Evolutionary conservation across 2,797 vertebrate genomes (phyloP).

Genomic region (Sebastes oblongus): DNA sequence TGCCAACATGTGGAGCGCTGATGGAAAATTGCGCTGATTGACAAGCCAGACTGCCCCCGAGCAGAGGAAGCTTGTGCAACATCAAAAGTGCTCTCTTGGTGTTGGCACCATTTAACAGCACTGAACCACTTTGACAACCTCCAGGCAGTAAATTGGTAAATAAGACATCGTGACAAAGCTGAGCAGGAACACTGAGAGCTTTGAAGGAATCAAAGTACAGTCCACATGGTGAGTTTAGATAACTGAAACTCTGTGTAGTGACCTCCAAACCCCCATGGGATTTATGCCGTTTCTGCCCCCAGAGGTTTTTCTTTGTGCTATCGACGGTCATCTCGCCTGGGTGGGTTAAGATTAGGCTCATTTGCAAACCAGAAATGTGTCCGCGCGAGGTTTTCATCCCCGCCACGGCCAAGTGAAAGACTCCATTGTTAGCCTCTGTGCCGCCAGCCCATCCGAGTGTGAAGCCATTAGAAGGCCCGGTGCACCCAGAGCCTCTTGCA

Average conservation of each 20-base stretch:
- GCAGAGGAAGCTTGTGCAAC: constrained; percentile 19
- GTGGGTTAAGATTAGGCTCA: constrained; percentile 35
- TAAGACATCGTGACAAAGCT: constrained; percentile 15
- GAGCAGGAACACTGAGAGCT: not conserved
- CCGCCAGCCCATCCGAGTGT: constrained; percentile 15
- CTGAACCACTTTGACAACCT: not conserved
- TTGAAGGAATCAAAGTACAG: constrained; percentile 7
- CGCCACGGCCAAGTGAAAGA: constrained; percentile 28
- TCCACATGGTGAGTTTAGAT: not conserved
- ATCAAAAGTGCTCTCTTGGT: constrained; percentile 30
- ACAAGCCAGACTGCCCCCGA: constrained; percentile 19
- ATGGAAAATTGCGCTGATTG: constrained; percentile 30
- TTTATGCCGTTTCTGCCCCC: not conserved
- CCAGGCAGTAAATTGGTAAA: constrained; percentile 8
- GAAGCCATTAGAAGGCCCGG: constrained; percentile 23
- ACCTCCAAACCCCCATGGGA: constrained; percentile 1
- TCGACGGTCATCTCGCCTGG: not conserved
- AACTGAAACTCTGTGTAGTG: constrained; percentile 6
- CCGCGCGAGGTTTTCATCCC: not conserved
- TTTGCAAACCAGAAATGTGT: constrained; percentile 41
- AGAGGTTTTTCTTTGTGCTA: constrained; percentile 1
- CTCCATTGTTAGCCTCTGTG: constrained; percentile 33
- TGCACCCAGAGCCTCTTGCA: not conserved
- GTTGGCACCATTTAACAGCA: constrained; percentile 1
- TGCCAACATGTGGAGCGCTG: constrained; percentile 39